These are phyloP conservation scores for Noctua janthina DNA, from an alignment of 2,888 invertebrate species.

Conservation along the genomic window DNA sequence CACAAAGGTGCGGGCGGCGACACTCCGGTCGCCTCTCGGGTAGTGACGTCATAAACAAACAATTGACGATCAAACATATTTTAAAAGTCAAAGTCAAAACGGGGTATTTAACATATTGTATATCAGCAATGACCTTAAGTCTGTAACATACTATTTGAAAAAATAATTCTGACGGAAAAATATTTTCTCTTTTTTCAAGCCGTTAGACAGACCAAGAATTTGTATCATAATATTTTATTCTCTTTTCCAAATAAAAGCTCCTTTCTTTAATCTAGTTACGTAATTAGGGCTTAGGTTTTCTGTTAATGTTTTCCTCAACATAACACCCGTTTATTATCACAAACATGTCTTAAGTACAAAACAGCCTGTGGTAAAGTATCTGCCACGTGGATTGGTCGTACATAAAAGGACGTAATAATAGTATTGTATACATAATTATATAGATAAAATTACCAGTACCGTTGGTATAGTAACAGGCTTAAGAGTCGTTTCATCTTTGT, in stretches of 20 bases:
- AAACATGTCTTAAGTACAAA: not conserved
- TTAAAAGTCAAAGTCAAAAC: no score
- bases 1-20: no score
- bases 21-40: no score
- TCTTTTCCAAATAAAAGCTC: not conserved
- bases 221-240: not conserved
- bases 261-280: not conserved
- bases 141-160: no score
- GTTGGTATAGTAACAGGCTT: not conserved
- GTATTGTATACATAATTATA: not conserved
- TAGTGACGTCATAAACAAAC: no score
- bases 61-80: no score
- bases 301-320: not conserved
- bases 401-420: not conserved
- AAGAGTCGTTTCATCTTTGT: not conserved
- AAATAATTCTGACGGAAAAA: not conserved
- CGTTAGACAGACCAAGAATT: not conserved
- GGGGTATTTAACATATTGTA: no score
- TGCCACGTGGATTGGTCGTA: not conserved
- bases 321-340: not conserved
- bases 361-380: slow-evolving; percentile 1
- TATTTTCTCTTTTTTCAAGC: not conserved
- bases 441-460: not conserved
- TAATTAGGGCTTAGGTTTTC: not conserved
- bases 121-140: no score